Evolutionary conservation across 2,113 vertebrate species (phyloP), one percentile per base, ranked within the genome.

Genomic region (Brachypteracias leptosomus): DNA sequence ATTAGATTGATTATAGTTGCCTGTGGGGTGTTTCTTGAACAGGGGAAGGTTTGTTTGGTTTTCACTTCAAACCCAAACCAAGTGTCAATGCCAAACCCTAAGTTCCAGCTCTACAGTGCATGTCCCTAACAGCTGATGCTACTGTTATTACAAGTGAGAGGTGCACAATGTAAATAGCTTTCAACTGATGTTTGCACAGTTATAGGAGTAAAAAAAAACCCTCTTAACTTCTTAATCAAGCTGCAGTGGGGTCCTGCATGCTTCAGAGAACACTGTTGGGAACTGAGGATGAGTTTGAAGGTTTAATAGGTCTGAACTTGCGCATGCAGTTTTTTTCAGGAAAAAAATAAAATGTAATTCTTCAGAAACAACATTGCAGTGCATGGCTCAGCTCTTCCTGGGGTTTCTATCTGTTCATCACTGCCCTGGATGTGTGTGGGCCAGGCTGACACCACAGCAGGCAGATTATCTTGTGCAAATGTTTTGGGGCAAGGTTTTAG

Each of bases 281-380:
- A 96, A 97, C 85, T 57, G 26, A 91, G 91, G 71, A 95, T 61
- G 38, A 93, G 89, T 96, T 81, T 97, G 85, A 98, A 97, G 89
- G 94, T 81, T 93, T 92, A 54, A 11, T 66, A 95, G 74, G 95
- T 95, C 90, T 95, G 96, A 97, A 96, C 67, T 85, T 90, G 94
- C 90, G 89, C 94, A 84, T 92, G 95, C 79, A 67, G 63, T 95
- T 95, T 97, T 76, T 97, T 90, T 90, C 85, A 65, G 58, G 90
- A 58, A 33, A n/a, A 71, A 66, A 97, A 97, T 96, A 96, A 98
- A 97, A 59, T 68, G 92, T 85, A 86, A 63, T 95, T 97, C 97
- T 97, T 90, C 96, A 94, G 83, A 73, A 97, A 73, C 18, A 21
- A 83, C 21, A 36, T 59, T 59, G 65, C 58, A 67, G 49, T 54